phyloP scores from a whole-genome alignment of 2,888 invertebrate species.

The Eilema sororculum region DNA sequence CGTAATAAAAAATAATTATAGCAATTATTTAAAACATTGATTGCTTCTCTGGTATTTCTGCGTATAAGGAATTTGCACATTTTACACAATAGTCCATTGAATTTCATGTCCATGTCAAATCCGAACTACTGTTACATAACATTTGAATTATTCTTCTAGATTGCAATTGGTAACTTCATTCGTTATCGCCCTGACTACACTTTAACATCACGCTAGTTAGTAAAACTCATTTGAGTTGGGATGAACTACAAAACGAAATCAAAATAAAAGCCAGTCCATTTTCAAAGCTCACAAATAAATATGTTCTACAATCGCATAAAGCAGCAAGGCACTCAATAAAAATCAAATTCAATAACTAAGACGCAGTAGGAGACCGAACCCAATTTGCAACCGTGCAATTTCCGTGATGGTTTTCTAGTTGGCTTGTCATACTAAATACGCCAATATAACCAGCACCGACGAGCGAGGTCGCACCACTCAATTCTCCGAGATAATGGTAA shows the following conservation, averaged over 20 bases:
- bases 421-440: slow-evolving; percentile 70
- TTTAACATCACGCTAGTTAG: not conserved
- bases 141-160: not conserved
- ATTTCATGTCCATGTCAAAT: not conserved
- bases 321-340: slow-evolving; percentile 38
- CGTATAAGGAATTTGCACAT: not conserved
- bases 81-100: not conserved
- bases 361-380: slow-evolving; percentile 55
- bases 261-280: not conserved
- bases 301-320: not conserved
- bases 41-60: not conserved
- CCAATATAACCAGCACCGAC: slow-evolving; percentile 62
- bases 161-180: not conserved
- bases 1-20: too few species aligned
- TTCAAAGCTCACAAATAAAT: not conserved
- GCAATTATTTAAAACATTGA: not conserved
- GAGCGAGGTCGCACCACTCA: slow-evolving; percentile 65
- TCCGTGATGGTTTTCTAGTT: slow-evolving; percentile 68
- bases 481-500: slow-evolving; percentile 78
- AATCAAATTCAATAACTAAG: slow-evolving; percentile 51
- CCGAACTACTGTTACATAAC: not conserved
- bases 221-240: not conserved
- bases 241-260: not conserved
- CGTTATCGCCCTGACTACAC: not conserved
- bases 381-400: slow-evolving; percentile 67